Percentiles rank a stretch among this genome's conserved stretches.
Conservation (phyloP, 2,888 invertebrate genomes). For the Pseudococcus jackbeardsleyi region DNA sequence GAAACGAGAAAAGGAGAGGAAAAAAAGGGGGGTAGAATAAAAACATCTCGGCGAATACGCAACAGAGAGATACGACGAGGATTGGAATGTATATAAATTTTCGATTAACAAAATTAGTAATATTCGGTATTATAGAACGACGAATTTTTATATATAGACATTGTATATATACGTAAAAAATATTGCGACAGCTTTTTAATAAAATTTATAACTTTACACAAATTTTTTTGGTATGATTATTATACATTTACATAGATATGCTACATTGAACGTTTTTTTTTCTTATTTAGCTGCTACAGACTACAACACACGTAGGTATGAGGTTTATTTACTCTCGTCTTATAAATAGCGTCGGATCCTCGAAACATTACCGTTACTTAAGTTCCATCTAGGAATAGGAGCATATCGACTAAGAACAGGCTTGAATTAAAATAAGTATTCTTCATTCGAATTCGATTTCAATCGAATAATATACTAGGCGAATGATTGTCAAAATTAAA, state of each 20-base stretch:
- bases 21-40: background rate
- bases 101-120: slow-evolving; percentile 33
- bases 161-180: slow-evolving; percentile 38
- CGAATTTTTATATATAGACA: slow-evolving; percentile 30
- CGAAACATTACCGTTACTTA: slow-evolving; percentile 31
- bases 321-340: background rate
- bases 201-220: slow-evolving; percentile 46
- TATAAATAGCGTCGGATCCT: background rate
- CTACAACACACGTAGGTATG: background rate
- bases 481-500: slow-evolving; percentile 25
- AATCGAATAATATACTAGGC: background rate
- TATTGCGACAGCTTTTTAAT: slow-evolving; percentile 32
- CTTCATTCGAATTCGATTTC: background rate
- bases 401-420: background rate
- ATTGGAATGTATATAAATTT: slow-evolving; percentile 34
- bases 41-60: background rate
- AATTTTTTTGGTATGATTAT: slow-evolving; percentile 18
- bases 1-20: background rate
- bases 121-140: slow-evolving; percentile 4
- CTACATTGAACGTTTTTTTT: background rate
- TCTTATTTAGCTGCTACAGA: background rate
- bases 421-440: background rate
- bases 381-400: background rate
- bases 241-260: slow-evolving; percentile 50
- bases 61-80: slow-evolving; percentile 13